A percentile compares a stretch with the other conserved stretches of the same genome.
Evolutionary conservation across 2,888 invertebrate genomes (phyloP).

Genomic region (Heliconius aoede): DNA sequence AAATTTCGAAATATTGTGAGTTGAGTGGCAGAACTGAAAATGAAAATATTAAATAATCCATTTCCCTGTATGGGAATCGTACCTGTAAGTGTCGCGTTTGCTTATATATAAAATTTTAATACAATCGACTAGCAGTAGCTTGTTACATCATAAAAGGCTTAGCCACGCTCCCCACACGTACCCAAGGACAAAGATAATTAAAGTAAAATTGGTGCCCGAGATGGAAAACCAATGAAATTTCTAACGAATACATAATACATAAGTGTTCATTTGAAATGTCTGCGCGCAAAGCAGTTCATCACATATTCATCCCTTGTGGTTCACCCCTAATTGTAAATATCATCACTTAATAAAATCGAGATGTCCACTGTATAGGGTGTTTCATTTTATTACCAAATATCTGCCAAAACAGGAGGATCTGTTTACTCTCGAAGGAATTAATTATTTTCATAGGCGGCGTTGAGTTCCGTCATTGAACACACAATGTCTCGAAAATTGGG

Average conservation of each 20-base stretch:
- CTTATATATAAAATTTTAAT: background rate
- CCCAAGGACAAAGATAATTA: constrained; percentile 11
- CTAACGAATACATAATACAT: constrained; percentile 27
- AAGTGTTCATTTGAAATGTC: constrained; percentile 37
- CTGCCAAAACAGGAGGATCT: background rate
- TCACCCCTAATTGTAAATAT: constrained; percentile 51
- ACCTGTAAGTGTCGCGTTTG: background rate
- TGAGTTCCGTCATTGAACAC: too few species aligned
- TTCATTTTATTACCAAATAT: background rate
- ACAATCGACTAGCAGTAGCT: background rate
- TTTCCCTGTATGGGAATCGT: background rate
- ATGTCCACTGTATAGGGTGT: constrained; percentile 54
- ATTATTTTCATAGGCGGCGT: too few species aligned
- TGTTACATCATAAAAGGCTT: constrained; percentile 9
- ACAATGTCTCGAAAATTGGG: too few species aligned
- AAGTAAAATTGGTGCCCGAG: constrained; percentile 21
- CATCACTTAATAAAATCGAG: constrained; percentile 71
- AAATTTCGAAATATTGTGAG: too few species aligned
- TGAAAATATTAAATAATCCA: background rate
- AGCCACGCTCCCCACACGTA: background rate
- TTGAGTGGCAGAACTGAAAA: too few species aligned
- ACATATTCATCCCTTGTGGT: constrained; percentile 57
- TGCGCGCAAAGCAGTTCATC: constrained; percentile 47
- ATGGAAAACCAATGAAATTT: constrained; percentile 24
- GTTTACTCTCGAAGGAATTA: too few species aligned